Evolutionary conservation across 2,797 vertebrate genomes (phyloP), one percentile per base, ranked within the genome.

Genomic region (Dipus sagitta): DNA sequence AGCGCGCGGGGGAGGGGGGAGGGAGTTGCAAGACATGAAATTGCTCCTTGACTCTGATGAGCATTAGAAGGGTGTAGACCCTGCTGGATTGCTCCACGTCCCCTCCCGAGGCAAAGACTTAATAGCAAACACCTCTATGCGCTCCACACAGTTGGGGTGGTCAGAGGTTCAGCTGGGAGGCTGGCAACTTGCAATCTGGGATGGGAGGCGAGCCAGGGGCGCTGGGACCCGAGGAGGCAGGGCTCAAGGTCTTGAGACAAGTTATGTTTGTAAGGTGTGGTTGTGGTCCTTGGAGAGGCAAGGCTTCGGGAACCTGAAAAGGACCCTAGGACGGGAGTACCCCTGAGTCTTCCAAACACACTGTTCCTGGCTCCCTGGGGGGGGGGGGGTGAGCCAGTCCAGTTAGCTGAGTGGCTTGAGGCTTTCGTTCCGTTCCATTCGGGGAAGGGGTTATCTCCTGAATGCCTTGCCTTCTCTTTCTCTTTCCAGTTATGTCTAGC

Each of bases 351-450:
- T 0, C 8, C 47, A 47, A 47, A 47, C 47, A 47, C 6, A 47
- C 47, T 7, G 47, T 11, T 47, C 47, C 11, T 47, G 8, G 11
- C 47, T 47, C 47, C 34, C 23, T n/a, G 0, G n/a, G 1, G 3
- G 28, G 3, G 2, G 7, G 58, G 11, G 3, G 74, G 74, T 21
- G 6, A 64, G 20, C 20, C 62, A 21, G 92, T 86, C n/a, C 78
- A 72, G 26, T 70, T 80, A 93, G 95, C 95, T 94, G 88, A 96
- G 92, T 47, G 38, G 3, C 2, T 0, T 23, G 92, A 38, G 34
- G 3, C 2, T 0, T 23, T 96, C n/a, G n/a, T n/a, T n/a, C n/a
- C n/a, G n/a, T n/a, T n/a, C n/a, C n/a, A n/a, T n/a, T n/a, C 81
- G 47, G 88, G 58, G 74, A 94, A 32, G 23, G 24, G 67, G 28